phyloP scores from a whole-genome alignment of 2,888 invertebrate species.

The Arctia plantaginis region DNA sequence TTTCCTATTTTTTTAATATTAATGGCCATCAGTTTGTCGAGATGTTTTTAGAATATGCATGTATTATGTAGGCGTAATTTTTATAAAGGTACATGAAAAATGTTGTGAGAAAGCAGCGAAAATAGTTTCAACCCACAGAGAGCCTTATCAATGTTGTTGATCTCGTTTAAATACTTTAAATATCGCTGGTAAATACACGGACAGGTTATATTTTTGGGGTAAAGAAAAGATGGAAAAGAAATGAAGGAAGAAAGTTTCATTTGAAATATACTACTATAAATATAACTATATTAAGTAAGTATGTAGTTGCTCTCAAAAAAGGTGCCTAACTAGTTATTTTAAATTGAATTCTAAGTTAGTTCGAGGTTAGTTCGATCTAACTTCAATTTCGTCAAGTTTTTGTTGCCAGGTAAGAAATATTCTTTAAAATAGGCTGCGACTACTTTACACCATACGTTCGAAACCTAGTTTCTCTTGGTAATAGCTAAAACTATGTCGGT shows the following conservation, averaged over 20 bases:
- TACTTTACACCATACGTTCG: background rate
- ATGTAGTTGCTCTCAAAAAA: background rate
- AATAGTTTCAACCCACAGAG: slow-evolving; percentile 37
- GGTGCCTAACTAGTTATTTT: background rate
- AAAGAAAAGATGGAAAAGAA: background rate
- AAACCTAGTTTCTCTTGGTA: background rate
- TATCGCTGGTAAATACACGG: slow-evolving; percentile 17
- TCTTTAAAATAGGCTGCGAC: background rate
- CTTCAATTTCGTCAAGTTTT: background rate
- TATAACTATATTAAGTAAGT: background rate
- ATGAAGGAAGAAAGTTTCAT: background rate
- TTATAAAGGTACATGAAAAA: slow-evolving; percentile 46
- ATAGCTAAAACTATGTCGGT: background rate
- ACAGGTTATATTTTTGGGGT: background rate
- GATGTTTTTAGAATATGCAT: slow-evolving; percentile 44
- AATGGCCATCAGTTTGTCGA: slow-evolving; percentile 52
- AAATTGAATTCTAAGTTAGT: background rate
- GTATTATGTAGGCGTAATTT: slow-evolving; percentile 44
- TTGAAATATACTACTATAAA: background rate
- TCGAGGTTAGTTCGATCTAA: background rate
- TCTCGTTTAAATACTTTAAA: slow-evolving; percentile 28
- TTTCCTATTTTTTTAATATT: slow-evolving; percentile 42
- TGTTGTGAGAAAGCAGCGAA: slow-evolving; percentile 43
- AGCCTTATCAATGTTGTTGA: slow-evolving; percentile 26
- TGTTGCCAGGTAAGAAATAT: background rate